These are phyloP conservation scores for Struthidea cinerea DNA, from an alignment of 2,113 vertebrate species.

Conservation along the genomic window DNA sequence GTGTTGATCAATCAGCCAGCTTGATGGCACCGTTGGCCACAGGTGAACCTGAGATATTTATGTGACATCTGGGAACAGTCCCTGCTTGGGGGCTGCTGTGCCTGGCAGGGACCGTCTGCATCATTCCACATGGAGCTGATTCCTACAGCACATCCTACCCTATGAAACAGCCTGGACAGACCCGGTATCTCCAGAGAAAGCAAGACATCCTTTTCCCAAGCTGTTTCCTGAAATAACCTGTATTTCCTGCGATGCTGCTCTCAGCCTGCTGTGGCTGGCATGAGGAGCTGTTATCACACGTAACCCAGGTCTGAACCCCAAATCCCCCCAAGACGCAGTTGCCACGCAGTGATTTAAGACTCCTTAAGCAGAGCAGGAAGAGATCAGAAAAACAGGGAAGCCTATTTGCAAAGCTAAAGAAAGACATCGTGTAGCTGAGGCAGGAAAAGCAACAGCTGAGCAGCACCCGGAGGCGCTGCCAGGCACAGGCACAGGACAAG, in stretches of 20 bases:
- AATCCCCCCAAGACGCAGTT: rapidly evolving
- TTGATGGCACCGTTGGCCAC: rapidly evolving
- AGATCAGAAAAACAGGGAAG: background rate
- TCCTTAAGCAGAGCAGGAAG: background rate
- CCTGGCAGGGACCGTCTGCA: rapidly evolving
- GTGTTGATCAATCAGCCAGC: background rate
- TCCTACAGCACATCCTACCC: background rate
- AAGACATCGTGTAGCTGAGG: rapidly evolving
- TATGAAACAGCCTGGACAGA: background rate
- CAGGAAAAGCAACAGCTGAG: background rate
- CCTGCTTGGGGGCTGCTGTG: background rate
- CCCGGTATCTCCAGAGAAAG: rapidly evolving
- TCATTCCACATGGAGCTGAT: background rate
- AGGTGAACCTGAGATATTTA: background rate
- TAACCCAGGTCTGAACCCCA: background rate
- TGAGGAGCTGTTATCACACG: rapidly evolving
- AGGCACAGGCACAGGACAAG: background rate
- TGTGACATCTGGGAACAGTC: background rate
- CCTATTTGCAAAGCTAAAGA: background rate
- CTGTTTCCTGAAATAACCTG: background rate
- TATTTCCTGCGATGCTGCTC: background rate
- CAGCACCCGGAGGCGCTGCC: background rate
- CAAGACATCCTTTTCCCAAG: background rate
- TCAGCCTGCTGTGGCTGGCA: background rate
- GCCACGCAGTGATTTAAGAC: background rate